Conservation (phyloP, 2,888 invertebrate genomes). For the Papilio protenor region DNA sequence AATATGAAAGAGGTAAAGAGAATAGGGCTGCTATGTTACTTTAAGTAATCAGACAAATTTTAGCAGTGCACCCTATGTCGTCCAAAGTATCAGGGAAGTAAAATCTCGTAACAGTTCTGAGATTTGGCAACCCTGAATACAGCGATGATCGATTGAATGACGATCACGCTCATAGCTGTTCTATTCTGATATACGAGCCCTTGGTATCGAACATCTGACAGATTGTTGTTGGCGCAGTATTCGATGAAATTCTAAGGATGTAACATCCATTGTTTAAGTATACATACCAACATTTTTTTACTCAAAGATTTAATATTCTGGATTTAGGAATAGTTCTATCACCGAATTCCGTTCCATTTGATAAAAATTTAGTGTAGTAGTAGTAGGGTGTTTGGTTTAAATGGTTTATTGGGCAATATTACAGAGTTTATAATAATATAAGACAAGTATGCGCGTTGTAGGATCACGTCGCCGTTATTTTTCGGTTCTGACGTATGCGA, state of each 20-base stretch:
- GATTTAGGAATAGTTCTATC: background rate
- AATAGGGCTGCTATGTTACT: no score
- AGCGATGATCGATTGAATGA: slow-evolving; percentile 51
- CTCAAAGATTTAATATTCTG: no score
- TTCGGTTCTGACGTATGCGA: no score
- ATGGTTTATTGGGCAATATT: no score
- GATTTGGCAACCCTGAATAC: slow-evolving; percentile 39
- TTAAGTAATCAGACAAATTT: no score
- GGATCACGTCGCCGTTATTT: no score
- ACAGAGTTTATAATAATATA: no score
- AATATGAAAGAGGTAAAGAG: no score
- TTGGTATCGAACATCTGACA: slow-evolving; percentile 54
- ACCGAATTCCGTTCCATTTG: background rate
- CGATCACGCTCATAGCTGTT: slow-evolving; percentile 54
- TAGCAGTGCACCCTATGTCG: background rate
- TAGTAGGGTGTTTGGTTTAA: no score
- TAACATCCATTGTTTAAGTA: slow-evolving; percentile 9
- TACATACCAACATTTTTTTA: background rate
- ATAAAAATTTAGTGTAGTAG: no score
- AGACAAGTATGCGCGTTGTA: no score
- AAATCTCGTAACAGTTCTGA: background rate
- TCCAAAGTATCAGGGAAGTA: slow-evolving; percentile 3
- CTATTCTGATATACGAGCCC: slow-evolving; percentile 56
- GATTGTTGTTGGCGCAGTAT: slow-evolving; percentile 45
- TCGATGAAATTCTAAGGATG: slow-evolving; percentile 23